phyloP scores from a whole-genome alignment of 2,113 vertebrate species.

The Podilymbus podiceps region DNA sequence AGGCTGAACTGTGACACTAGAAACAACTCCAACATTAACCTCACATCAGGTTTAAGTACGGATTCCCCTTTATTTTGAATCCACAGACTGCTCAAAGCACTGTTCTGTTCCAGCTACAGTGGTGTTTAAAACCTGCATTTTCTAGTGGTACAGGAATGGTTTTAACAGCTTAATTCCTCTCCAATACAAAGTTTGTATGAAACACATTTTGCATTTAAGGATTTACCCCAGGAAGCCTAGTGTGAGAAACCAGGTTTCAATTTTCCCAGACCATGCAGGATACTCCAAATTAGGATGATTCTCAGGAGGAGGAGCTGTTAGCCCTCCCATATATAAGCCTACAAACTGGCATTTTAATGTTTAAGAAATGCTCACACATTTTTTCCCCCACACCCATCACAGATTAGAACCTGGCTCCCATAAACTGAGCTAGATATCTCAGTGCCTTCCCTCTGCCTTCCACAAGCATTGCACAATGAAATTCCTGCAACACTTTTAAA shows the following conservation, averaged over 20 bases:
- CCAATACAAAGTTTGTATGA: background rate
- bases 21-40: background rate
- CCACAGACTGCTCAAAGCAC: background rate
- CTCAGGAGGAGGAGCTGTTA: background rate
- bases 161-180: background rate
- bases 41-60: background rate
- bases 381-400: background rate
- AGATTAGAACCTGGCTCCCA: background rate
- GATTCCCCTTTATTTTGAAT: background rate
- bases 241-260: background rate
- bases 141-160: background rate
- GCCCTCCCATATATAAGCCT: background rate
- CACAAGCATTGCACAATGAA: background rate
- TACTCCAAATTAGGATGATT: background rate
- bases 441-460: background rate
- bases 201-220: background rate
- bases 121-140: background rate
- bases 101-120: background rate
- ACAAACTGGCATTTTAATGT: background rate
- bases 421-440: background rate
- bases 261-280: background rate
- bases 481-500: background rate
- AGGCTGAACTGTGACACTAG: background rate
- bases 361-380: background rate
- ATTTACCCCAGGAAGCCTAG: background rate